Percentiles rank a stretch among this genome's conserved stretches.
Conservation (phyloP, 2,797 vertebrate genomes). For the Lepus oiostolus region DNA sequence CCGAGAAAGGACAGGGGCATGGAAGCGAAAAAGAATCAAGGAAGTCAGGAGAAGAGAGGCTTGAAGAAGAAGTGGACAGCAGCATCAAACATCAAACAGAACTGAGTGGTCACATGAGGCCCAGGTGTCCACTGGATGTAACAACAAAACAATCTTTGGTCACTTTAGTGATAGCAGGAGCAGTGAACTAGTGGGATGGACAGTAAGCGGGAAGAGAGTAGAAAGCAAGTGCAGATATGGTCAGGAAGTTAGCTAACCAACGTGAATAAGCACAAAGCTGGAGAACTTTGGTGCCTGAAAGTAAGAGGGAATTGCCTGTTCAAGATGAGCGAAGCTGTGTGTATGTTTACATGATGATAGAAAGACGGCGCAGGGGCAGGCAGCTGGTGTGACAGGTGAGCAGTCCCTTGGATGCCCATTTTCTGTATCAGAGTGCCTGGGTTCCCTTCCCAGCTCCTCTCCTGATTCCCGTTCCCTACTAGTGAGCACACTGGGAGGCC, state of each 20-base stretch:
- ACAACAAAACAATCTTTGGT: not conserved
- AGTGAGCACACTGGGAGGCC: no score
- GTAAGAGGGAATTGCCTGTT: not conserved
- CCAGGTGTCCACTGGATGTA: not conserved
- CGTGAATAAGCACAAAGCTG: not conserved
- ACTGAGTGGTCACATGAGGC: not conserved
- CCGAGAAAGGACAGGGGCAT: not conserved
- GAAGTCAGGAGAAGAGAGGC: conserved; percentile 1
- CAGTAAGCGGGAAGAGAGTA: not conserved
- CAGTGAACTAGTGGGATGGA: not conserved
- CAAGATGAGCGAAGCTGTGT: not conserved
- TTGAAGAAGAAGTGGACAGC: not conserved
- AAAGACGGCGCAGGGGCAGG: not conserved
- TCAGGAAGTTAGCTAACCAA: not conserved
- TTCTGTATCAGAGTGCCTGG: no score
- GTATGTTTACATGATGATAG: not conserved
- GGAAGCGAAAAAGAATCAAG: not conserved
- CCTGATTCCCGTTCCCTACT: no score
- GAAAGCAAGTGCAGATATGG: not conserved
- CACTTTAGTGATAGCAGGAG: not conserved
- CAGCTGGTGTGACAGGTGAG: no score
- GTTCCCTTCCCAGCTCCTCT: no score
- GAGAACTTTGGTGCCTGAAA: not conserved
- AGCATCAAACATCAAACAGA: not conserved
- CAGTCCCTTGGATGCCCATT: no score